Percentiles rank a stretch among this genome's conserved stretches.
These are phyloP conservation scores for Anguilla pacifica DNA, from an alignment of 2,797 vertebrate genomes.

Conservation along the genomic window DNA sequence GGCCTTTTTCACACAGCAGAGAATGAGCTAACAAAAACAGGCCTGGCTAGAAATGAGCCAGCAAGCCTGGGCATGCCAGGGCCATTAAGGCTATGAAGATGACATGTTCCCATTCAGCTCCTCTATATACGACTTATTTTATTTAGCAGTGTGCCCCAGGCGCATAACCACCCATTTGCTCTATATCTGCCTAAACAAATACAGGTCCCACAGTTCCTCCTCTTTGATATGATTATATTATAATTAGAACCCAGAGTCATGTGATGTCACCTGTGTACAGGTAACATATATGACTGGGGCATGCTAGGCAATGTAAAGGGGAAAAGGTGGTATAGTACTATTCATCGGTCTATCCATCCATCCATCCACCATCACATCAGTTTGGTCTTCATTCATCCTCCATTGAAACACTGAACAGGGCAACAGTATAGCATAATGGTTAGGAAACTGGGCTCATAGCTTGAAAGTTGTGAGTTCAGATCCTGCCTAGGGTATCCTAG, in stretches of 20 bases:
- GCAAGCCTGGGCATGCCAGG: conserved; percentile 32
- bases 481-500: no score
- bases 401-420: not conserved
- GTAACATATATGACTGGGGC: not conserved
- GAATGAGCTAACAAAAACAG: conserved; percentile 31
- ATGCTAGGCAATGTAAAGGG: not conserved
- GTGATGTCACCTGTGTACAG: conserved; percentile 7
- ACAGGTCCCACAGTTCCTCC: not conserved
- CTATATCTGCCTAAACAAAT: not conserved
- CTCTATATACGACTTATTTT: not conserved
- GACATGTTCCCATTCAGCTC: conserved; percentile 18
- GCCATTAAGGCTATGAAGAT: conserved; percentile 17
- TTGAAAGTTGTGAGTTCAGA: no score
- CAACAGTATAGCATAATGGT: no score
- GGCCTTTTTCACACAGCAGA: not conserved
- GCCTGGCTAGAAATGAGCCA: conserved; percentile 32
- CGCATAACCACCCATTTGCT: not conserved
- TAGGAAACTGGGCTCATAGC: no score
- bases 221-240: not conserved
- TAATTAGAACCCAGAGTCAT: not conserved
- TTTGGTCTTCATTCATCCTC: not conserved
- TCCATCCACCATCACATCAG: not conserved
- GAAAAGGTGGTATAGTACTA: not conserved
- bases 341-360: not conserved
- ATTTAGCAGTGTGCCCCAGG: not conserved